These are phyloP conservation scores for Elephas maximus DNA, from an alignment of 2,113 vertebrate species.

Conservation along the genomic window DNA sequence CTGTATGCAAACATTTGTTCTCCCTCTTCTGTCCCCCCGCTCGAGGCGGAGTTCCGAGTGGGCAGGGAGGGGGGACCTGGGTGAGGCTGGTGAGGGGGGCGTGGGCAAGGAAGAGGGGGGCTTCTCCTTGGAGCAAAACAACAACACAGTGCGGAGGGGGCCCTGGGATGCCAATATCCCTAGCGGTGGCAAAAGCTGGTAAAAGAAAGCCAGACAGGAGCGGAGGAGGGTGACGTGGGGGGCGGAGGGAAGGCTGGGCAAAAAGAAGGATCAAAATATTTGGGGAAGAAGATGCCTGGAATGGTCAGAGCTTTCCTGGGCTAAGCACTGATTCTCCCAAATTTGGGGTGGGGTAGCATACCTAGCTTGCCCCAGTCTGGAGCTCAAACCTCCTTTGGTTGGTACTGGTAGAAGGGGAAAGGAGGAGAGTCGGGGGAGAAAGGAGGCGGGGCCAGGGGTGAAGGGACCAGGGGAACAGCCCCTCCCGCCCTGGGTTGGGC, in stretches of 20 bases:
- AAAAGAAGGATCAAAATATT: conserved; percentile 13
- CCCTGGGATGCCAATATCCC: neutral
- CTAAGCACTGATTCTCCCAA: conserved; percentile 20
- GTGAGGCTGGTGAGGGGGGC: conserved; percentile 77
- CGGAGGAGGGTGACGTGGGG: neutral
- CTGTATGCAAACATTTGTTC: conserved; percentile 77
- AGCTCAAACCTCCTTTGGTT: conserved; percentile 33
- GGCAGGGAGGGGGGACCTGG: conserved; percentile 56
- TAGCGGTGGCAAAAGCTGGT: conserved; percentile 17
- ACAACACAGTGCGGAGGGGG: conserved; percentile 71
- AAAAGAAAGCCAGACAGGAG: conserved; percentile 49
- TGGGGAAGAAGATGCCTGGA: neutral
- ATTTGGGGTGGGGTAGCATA: conserved; percentile 11
- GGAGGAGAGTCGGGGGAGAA: neutral
- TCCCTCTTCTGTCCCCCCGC: conserved; percentile 9
- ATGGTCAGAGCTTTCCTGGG: conserved; percentile 36
- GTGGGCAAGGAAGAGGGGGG: conserved; percentile 68
- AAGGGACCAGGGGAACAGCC: conserved; percentile 72
- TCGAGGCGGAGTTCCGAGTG: conserved; percentile 49
- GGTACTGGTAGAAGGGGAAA: neutral
- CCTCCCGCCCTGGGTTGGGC: conserved; percentile 70
- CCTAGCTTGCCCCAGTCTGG: neutral
- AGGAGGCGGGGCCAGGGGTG: conserved; percentile 63
- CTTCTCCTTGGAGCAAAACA: conserved; percentile 79
- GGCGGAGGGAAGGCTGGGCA: conserved; percentile 16